Conservation (phyloP, 2,888 invertebrate genomes). For the Drosophila birchii region DNA sequence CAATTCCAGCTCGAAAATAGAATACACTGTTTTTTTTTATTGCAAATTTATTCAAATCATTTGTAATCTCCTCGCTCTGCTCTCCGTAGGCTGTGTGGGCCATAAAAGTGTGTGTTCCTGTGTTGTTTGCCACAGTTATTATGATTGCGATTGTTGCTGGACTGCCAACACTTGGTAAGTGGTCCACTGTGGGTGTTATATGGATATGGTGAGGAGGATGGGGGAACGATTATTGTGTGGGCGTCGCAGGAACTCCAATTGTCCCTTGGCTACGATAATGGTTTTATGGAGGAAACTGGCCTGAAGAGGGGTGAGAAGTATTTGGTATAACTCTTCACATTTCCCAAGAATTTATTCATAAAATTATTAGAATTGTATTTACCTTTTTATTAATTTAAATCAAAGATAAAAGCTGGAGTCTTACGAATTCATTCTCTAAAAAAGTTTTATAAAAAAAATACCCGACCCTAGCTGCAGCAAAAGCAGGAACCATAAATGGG, state of each 20-base stretch:
- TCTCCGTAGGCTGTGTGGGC: constrained; percentile 11
- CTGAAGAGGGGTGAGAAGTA: no score
- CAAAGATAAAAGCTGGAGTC: background rate
- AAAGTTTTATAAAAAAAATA: constrained; percentile 18
- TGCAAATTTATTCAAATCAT: constrained; percentile 81
- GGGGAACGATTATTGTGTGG: constrained; percentile 43
- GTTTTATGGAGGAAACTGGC: constrained; percentile 26
- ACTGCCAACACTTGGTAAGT: constrained; percentile 61
- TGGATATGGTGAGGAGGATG: constrained; percentile 12
- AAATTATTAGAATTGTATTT: background rate
- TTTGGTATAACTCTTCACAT: background rate
- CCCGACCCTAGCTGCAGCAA: background rate
- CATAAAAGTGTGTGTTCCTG: constrained; percentile 36
- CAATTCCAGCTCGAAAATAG: constrained; percentile 53
- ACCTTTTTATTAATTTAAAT: background rate
- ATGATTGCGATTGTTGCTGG: constrained; percentile 51
- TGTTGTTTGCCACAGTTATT: constrained; percentile 60
- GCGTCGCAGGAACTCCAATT: constrained; percentile 33
- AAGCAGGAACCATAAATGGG: constrained; percentile 54
- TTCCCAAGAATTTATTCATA: background rate
- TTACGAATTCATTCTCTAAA: constrained; percentile 13
- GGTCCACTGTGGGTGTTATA: constrained; percentile 68
- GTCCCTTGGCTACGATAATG: constrained; percentile 32
- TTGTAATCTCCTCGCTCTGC: constrained; percentile 65
- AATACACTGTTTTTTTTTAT: constrained; percentile 72